phyloP scores from a whole-genome alignment of 2,113 vertebrate species.

The Lophochroa leadbeateri region DNA sequence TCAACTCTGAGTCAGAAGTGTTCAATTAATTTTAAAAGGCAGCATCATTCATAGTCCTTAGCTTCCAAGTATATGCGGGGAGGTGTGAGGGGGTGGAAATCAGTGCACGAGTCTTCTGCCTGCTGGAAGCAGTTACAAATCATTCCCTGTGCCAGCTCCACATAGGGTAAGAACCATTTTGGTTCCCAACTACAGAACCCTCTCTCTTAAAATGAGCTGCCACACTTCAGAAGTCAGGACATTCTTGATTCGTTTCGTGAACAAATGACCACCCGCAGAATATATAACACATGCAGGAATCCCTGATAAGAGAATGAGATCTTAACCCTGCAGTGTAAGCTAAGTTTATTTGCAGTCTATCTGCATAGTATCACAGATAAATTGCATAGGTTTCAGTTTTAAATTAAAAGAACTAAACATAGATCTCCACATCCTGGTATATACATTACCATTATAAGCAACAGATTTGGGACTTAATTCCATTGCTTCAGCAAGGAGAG shows the following conservation, averaged over 20 bases:
- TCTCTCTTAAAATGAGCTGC: not conserved
- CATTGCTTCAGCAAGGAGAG: not conserved
- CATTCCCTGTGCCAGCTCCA: not conserved
- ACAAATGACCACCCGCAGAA: not conserved
- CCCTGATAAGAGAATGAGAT: not conserved
- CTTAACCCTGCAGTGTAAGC: not conserved
- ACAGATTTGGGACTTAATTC: not conserved
- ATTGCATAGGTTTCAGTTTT: not conserved
- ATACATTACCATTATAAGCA: not conserved
- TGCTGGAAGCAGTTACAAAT: not conserved
- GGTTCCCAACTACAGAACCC: not conserved
- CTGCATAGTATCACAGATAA: not conserved
- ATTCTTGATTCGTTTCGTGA: not conserved
- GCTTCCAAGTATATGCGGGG: not conserved
- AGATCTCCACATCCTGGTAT: not conserved
- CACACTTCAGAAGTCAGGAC: not conserved
- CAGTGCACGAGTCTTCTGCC: not conserved
- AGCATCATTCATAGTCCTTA: not conserved
- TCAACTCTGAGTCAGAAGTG: constrained; percentile 10
- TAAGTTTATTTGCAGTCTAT: not conserved
- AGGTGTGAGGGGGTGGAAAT: constrained; percentile 10
- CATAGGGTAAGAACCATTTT: not conserved
- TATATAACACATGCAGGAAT: not conserved
- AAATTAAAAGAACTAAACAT: not conserved
- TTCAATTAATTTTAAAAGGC: not conserved